A percentile compares a stretch with the other conserved stretches of the same genome.
Evolutionary conservation across 2,888 invertebrate genomes (phyloP).

Genomic region (Acrobasis repandana): DNA sequence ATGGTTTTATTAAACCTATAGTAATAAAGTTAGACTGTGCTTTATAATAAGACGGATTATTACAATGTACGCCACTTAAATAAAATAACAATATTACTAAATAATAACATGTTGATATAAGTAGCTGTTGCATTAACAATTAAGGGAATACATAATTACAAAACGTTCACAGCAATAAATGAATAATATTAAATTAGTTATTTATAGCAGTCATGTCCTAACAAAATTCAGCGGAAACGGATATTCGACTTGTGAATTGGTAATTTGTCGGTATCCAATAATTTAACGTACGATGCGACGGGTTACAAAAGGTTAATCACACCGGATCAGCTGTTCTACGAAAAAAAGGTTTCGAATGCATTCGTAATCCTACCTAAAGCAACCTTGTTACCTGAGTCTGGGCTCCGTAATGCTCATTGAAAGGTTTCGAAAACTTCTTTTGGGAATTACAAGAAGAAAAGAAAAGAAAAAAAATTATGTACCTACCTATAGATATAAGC

Average conservation of each 20-base stretch:
- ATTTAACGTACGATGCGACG: conserved; percentile 10
- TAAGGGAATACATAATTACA: not conserved
- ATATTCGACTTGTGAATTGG: conserved; percentile 50
- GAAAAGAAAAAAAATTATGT: not conserved
- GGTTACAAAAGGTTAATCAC: conserved; percentile 28
- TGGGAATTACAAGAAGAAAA: not conserved
- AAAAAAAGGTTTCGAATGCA: conserved; percentile 3
- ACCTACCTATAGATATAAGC: not conserved
- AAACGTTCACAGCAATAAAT: conserved; percentile 1
- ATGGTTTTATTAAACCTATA: too few species aligned
- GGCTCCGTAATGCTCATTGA: not conserved
- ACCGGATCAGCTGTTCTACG: conserved; percentile 14
- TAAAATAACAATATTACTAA: too few species aligned
- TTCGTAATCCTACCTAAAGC: conserved; percentile 10
- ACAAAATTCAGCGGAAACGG: conserved; percentile 52
- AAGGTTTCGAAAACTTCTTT: conserved; percentile 1
- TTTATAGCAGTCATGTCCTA: conserved; percentile 20
- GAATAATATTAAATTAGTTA: conserved; percentile 10
- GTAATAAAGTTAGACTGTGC: too few species aligned
- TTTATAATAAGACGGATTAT: too few species aligned
- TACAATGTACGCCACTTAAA: too few species aligned
- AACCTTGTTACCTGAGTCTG: not conserved
- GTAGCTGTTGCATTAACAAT: not conserved
- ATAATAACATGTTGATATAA: too few species aligned
- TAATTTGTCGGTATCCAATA: conserved; percentile 35